Evolutionary conservation across 1,140 invertebrate species (phyloP), one percentile per base, ranked within the genome.

Genomic region (Artemia franciscana): DNA sequence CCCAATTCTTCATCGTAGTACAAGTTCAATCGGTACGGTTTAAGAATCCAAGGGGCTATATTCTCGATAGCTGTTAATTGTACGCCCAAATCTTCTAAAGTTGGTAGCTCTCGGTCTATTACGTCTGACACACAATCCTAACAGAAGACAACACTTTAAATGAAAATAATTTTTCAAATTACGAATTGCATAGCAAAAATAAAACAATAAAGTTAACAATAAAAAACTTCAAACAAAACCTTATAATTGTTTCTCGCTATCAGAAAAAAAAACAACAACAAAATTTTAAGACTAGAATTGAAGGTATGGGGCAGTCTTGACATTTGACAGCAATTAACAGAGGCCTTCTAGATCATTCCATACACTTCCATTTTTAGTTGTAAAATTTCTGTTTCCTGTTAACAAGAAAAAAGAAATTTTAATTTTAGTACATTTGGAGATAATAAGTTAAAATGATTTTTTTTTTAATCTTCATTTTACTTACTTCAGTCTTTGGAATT

Each of bases 71-170:
- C 65, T 0, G 81, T 86, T 39, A 89, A 74, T 57, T 72, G 74
- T 0, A 96, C 80, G 56, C 88, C 90, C 64, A 95, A 78, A 76
- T 95, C 91, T 71, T 89, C 86, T 57, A 95, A 71, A 0, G 84
- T 88, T 21, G 85, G 88, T 25, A 88, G 69, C 18, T 77, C 79
- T 18, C 71, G 68, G 3, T 78, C 66, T 5, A 85, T 73, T 18
- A 72, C 70, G 72, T 96, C 91, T 28, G 79, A 83, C 2, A 83
- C 78, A 66, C 79, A 77, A 73, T 93, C 88, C 80, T 90, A 71
- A 21, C 70, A 67, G 66, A 63, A 64, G 67, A 66, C 28, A 62
- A 60, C n/a, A 65, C 12, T 4, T 51, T 51, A 24, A 30, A 60
- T n/a, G n/a, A n/a, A n/a, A n/a, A n/a, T n/a, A 24, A 67, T 18